Conservation (phyloP, 37 sponge, comb jelly and placozoan genomes). For the Axinella damicornis region DNA sequence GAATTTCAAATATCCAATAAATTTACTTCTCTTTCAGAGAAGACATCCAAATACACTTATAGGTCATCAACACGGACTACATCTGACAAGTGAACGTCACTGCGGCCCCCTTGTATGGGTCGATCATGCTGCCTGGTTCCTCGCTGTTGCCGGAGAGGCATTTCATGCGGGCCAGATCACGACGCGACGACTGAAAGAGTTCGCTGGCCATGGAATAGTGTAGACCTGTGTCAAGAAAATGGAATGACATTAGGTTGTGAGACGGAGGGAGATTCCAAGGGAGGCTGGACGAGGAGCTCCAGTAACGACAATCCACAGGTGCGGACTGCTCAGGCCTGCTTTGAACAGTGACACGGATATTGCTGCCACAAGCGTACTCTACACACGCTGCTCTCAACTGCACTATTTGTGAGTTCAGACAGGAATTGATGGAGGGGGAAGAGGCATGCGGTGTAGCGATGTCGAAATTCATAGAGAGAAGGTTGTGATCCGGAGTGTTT, state of each 20-base stretch:
- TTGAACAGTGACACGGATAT: constrained; percentile 30
- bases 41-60: too few species aligned
- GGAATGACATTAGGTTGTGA: constrained; percentile 13
- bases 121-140: background rate
- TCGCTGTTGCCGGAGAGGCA: constrained; percentile 5
- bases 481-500: background rate
- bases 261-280: constrained; percentile 7
- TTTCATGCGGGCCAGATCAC: constrained; percentile 9
- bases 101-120: constrained; percentile 15
- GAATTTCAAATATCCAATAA: too few species aligned
- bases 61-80: background rate
- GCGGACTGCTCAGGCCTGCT: background rate
- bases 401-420: background rate
- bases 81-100: constrained; percentile 42
- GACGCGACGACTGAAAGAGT: background rate
- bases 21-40: too few species aligned
- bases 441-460: background rate
- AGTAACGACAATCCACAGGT: constrained; percentile 13
- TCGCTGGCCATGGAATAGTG: background rate
- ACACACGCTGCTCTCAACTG: constrained; percentile 29
- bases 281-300: constrained; percentile 18
- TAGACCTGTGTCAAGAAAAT: background rate
- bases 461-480: background rate
- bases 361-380: constrained; percentile 9
- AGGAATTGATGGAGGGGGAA: background rate